Evolutionary conservation across 2,888 invertebrate species (phyloP).

Genomic region (Pilophorus perplexus): DNA sequence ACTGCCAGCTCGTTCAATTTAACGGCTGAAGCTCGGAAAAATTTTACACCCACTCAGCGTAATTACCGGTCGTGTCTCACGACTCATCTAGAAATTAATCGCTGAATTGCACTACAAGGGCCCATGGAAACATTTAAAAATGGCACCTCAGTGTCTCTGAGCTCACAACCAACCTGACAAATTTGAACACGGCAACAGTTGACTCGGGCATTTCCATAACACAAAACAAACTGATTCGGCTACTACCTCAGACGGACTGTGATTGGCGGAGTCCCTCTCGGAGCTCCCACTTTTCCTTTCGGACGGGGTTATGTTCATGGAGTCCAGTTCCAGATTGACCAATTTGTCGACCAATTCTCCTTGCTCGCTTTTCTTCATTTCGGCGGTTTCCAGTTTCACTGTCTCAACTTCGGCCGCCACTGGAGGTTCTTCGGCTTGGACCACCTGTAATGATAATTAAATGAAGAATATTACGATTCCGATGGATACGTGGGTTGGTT

Average conservation of each 20-base stretch:
- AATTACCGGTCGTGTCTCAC: no score
- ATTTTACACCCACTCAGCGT: no score
- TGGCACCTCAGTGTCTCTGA: no score
- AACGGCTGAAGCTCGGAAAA: no score
- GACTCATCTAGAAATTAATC: no score
- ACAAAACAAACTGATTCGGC: not conserved
- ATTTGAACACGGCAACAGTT: no score
- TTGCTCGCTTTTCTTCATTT: slow-evolving; percentile 28
- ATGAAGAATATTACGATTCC: not conserved
- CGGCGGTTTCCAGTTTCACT: not conserved
- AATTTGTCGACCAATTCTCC: slow-evolving; percentile 45
- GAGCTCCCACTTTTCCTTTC: slow-evolving; percentile 54
- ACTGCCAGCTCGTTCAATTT: no score
- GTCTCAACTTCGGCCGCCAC: slow-evolving; percentile 22
- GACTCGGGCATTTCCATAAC: no score
- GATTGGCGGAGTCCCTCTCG: slow-evolving; percentile 71
- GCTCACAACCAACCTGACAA: no score
- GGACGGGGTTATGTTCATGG: slow-evolving; percentile 48
- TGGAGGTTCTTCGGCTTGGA: slow-evolving; percentile 7
- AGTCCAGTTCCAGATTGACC: slow-evolving; percentile 47
- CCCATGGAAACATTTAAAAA: no score
- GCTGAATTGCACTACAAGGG: no score
- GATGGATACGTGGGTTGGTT: no score
- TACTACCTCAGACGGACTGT: slow-evolving; percentile 66
- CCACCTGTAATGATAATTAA: not conserved